Percentiles rank a stretch among this genome's conserved stretches.
These are phyloP conservation scores for Cryptomyrus ogoouensis DNA, from an alignment of 2,113 vertebrate genomes.

Conservation along the genomic window DNA sequence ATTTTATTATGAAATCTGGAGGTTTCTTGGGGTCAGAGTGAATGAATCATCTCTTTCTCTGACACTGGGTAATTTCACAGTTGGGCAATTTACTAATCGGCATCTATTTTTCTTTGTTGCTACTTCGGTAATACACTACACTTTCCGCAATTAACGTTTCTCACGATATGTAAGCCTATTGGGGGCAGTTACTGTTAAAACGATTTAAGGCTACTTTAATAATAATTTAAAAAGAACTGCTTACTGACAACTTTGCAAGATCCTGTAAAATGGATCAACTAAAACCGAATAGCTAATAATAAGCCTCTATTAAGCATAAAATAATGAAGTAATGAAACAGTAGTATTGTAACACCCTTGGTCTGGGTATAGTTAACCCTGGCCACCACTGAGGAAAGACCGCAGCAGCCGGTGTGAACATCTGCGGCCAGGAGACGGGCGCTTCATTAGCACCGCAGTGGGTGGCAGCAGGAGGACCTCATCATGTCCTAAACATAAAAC, in stretches of 20 bases:
- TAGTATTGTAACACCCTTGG: background rate
- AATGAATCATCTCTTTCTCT: background rate
- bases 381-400: background rate
- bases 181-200: background rate
- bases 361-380: background rate
- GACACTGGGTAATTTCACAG: background rate
- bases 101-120: background rate
- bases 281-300: background rate
- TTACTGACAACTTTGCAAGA: background rate
- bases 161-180: background rate
- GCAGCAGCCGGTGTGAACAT: background rate
- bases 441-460: background rate
- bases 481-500: background rate
- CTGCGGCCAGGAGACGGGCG: background rate
- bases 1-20: background rate
- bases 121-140: background rate
- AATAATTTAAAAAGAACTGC: background rate
- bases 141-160: background rate
- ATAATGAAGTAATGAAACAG: background rate
- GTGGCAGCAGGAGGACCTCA: background rate
- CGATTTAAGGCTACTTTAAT: background rate
- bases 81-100: background rate
- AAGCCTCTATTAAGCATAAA: background rate
- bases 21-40: background rate
- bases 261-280: background rate